Base-by-base conservation (phyloP, 53 echinoderm and acorn worm genomes). In the Patiria pectinifera region DNA sequence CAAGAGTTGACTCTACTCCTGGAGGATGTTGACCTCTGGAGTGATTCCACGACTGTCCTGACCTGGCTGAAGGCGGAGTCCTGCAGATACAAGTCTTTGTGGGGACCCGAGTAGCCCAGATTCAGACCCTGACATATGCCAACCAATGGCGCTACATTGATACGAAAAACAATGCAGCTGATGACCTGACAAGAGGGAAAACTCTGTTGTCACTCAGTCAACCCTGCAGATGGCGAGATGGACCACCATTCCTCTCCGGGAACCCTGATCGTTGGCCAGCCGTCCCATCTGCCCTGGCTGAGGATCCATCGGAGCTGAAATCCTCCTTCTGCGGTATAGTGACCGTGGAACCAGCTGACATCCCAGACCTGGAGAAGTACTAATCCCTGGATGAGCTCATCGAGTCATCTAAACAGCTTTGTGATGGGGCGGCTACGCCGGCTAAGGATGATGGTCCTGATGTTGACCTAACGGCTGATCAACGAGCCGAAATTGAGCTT, bases 111-210 rank as follows among this genome's bases (percentile, higher is more conserved):
- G 79, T 78, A 5, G 45, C 78, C 44, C 35, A 60, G 44, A 61
- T 78, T 4, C 63, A 89, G 77, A 60, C 89, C 80, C 13, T 78
- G 12, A 89, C 78, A 22, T 13, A 79, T 25, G 53, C 24, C 48
- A 71, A 47, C 24, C 59, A 53, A n/a, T 91, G 91, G 91, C 63
- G 76, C 35, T 76, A 93, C 77, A 85, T 91, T 21, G 80, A 91
- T 10, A 79, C 70, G 5, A 82, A n/a, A n/a, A n/a, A n/a, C n/a
- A n/a, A n/a, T n/a, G n/a, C n/a, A n/a, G n/a, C n/a, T n/a, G n/a
- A n/a, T 59, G 60, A 59, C 25, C 24, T 75, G 10, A 86, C 69
- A 19, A 69, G 70, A 13, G 76, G 87, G 76, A 59, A 47, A 10
- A 22, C 69, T 24, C 62, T 79, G 80, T 63, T 48, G 25, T 18